These are phyloP conservation scores for Callocephalon fimbriatum DNA, from an alignment of 2,113 vertebrate genomes.

Conservation along the genomic window DNA sequence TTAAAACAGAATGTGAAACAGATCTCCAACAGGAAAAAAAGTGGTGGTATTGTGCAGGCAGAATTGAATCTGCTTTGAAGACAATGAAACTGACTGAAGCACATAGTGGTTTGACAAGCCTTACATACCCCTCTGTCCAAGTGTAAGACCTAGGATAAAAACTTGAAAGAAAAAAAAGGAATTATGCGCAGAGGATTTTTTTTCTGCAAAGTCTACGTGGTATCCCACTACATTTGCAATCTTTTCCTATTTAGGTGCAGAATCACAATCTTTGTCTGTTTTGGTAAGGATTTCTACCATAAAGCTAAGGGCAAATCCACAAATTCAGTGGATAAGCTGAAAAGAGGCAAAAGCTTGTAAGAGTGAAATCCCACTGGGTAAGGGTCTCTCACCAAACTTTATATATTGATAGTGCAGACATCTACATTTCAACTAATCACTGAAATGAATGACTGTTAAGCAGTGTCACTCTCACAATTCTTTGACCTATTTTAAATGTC, in stretches of 20 bases:
- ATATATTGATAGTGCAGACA: not conserved
- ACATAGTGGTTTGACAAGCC: not conserved
- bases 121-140: not conserved
- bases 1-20: not conserved
- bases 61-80: not conserved
- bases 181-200: not conserved
- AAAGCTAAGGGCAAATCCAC: not conserved
- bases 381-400: not conserved
- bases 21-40: not conserved
- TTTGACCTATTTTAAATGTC: not conserved
- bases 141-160: not conserved
- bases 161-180: not conserved
- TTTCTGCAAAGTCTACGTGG: rapidly evolving
- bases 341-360: not conserved
- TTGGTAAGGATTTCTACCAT: not conserved
- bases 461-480: not conserved
- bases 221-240: too few species aligned
- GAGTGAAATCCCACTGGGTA: not conserved
- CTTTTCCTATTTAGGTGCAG: not conserved
- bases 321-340: not conserved
- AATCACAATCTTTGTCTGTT: not conserved
- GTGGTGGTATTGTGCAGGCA: not conserved
- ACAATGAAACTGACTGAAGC: not conserved
- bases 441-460: not conserved
- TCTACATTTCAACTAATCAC: not conserved